Evolutionary conservation across 2,888 invertebrate genomes (phyloP), one percentile per base, ranked within the genome.

Genomic region (Artemia sp.): DNA sequence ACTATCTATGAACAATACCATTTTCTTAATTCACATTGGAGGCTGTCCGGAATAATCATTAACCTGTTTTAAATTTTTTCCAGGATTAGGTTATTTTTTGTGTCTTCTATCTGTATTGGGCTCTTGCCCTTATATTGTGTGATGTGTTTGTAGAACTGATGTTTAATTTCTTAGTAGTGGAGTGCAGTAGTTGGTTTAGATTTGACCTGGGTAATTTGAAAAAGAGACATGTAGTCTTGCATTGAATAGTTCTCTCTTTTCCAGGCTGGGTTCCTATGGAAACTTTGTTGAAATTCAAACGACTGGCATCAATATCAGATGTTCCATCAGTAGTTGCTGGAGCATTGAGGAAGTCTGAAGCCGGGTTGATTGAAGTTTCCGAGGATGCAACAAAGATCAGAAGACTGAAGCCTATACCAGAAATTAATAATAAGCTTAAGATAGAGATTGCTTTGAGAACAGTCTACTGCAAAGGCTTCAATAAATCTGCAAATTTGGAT

Each of bases 391-490:
- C 81, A 66, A 89, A 19, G 78, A 82, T 93, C 66, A 82, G 93
- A 14, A 82, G 94, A 67, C 85, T 86, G 8, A 81, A 85, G 74
- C 88, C 90, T 0, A 76, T 94, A 12, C 95, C 95, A 0, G 90
- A 89, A 75, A 86, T 87, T 77, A 86, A 88, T 72, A 89, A 90
- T 73, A 90, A 91, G 72, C 84, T 88, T 51, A 85, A 87, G 74
- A 89, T 90, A 75, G 88, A 88, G 72, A 80, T 93, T 4, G 82
- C 84, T 74, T 80, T 82, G 5, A 83, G 90, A 70, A 90, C 92
- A 1, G 83, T 90, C 14, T 97, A 96, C 76, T 86, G 86, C 68
- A 95, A 95, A 82, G 90, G 90, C 8, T 92, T 92, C 75, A 85
- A 85, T 75, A 85, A 19, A 72, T 82, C 83, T 8, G 78, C 80